Base-by-base conservation (phyloP, 2,113 vertebrate genomes). In the Herpetotheres cachinnans region DNA sequence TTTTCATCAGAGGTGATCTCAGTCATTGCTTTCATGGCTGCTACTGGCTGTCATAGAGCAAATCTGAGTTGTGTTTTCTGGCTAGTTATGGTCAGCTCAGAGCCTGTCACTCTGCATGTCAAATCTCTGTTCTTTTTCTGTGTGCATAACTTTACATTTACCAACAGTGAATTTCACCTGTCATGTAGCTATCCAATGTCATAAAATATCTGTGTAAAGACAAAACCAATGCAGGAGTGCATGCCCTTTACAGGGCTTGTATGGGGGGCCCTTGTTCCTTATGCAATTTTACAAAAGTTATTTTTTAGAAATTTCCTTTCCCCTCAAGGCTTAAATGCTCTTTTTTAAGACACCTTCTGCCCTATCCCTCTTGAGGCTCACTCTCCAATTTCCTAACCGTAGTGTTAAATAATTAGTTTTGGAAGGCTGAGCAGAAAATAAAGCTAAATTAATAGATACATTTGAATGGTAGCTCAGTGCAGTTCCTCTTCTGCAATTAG, bases 401-500 rank as follows among this genome's bases (percentile, higher is more conserved):
- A 74, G 76, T 91, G 89, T 94, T 95, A 95, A 90, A 92, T 90
- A 95, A 96, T 97, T 96, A 97, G 91, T 93, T 89, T 96, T 78
- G 90, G 86, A 97, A 82, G 49, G 32, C 83, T 92, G 62, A 86
- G 79, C 92, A 96, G 92, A 97, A 98, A 97, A 97, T 93, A 97
- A 97, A 97, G 86, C 55, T 71, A 95, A 97, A 96, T 95, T 95
- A 94, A 97, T 79, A 88, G 86, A 72, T 86, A 81, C 32, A 27
- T 89, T 79, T 95, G 74, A 93, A 82, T 79, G 77, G 94, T 96
- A 86, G 87, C 82, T 93, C 91, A 93, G 71, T 86, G 49, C 66
- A 62, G 36, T 91, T 93, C 79, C 77, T 93, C 74, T 94, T 91
- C 92, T 95, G 77, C 92, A 94, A 95, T 96, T 97, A 97, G 86